A percentile compares a stretch with the other conserved stretches of the same genome.
phyloP scores from a whole-genome alignment of 2,797 vertebrate genomes.

The Champsocephalus gunnari region DNA sequence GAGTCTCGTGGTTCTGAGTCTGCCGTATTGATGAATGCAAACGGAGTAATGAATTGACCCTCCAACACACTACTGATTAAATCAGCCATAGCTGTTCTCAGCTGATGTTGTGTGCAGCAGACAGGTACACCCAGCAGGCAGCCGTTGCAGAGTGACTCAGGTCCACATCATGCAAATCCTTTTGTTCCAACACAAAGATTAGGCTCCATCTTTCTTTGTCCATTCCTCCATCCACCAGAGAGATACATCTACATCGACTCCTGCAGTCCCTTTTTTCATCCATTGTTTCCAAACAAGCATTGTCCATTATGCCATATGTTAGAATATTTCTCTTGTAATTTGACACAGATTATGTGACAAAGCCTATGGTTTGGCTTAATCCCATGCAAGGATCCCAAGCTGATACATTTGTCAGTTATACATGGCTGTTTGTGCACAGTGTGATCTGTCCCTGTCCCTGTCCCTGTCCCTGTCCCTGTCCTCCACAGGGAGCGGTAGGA shows the following conservation, averaged over 20 bases:
- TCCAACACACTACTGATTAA: constrained; percentile 9
- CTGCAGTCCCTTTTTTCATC: constrained; percentile 16
- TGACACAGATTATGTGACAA: constrained; percentile 75
- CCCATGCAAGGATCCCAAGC: constrained; percentile 67
- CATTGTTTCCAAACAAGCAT: constrained; percentile 74
- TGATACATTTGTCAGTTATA: constrained; percentile 53
- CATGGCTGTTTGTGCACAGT: constrained; percentile 3
- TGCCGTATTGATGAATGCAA: not conserved
- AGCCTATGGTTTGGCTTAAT: constrained; percentile 75
- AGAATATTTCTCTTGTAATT: constrained; percentile 61
- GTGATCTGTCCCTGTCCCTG: not conserved
- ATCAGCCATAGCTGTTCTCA: not conserved
- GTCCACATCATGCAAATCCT: constrained; percentile 16
- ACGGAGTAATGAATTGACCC: not conserved
- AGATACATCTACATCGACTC: constrained; percentile 1
- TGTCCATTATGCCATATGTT: constrained; percentile 62
- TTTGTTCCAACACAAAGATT: constrained; percentile 29
- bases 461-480: not conserved
- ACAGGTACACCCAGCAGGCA: constrained; percentile 41
- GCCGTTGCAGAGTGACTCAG: constrained; percentile 10
- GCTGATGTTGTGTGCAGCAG: constrained; percentile 14
- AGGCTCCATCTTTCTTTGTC: not conserved
- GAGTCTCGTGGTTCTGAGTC: not conserved
- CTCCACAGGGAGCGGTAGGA: constrained; percentile 3
- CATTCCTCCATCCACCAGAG: not conserved